phyloP scores from a whole-genome alignment of 2,888 invertebrate genomes.

The Drosophila tripunctata region DNA sequence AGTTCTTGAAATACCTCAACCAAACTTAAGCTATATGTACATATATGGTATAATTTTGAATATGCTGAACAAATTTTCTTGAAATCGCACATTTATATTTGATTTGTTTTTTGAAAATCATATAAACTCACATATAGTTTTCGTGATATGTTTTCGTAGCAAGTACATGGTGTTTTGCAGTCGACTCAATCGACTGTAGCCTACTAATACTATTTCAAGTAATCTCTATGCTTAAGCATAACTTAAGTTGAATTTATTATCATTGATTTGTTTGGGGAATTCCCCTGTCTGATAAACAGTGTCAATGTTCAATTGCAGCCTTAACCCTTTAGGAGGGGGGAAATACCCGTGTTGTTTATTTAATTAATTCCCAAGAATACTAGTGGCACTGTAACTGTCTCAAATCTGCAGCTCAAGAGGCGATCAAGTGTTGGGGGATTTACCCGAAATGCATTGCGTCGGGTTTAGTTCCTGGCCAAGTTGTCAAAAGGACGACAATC shows the following conservation, averaged over 20 bases:
- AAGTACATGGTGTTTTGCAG: no score
- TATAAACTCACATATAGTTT: no score
- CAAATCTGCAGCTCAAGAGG: slow-evolving; percentile 1
- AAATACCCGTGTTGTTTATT: not conserved
- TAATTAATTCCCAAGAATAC: slow-evolving; percentile 1
- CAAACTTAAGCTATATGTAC: no score
- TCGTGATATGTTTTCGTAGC: no score
- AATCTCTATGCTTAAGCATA: no score
- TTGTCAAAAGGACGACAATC: slow-evolving; percentile 6
- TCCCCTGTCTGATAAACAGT: slow-evolving; percentile 7
- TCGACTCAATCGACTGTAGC: no score
- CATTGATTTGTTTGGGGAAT: slow-evolving; percentile 12
- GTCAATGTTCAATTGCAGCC: not conserved
- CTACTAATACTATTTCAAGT: not conserved
- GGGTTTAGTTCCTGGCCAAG: slow-evolving; percentile 3
- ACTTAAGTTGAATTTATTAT: not conserved
- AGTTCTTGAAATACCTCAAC: no score
- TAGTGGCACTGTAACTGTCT: slow-evolving; percentile 2
- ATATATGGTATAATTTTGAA: no score
- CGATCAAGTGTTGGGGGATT: not conserved
- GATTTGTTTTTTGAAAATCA: no score
- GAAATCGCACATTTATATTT: no score
- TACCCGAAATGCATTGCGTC: not conserved
- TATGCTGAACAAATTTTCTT: no score
- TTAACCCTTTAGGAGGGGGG: slow-evolving; percentile 15